A percentile compares a stretch with the other conserved stretches of the same genome.
Conservation (phyloP, 92 coral and sea anemone species). For the Zoanthus gigantus region DNA sequence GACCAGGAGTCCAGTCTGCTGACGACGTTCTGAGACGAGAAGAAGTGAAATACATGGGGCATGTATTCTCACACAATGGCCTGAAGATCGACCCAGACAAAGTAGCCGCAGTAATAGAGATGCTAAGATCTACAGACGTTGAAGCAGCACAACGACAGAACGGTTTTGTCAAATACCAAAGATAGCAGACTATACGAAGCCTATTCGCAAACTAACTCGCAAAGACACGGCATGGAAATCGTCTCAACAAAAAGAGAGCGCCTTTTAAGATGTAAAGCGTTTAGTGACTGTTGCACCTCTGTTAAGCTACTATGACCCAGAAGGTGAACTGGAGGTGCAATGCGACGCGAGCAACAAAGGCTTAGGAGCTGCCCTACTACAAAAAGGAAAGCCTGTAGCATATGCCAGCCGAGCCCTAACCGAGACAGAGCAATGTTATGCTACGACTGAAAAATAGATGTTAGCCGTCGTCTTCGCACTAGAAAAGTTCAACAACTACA, state of each 20-base stretch:
- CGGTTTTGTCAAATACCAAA: background rate
- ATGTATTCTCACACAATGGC: background rate
- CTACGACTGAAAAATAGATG: background rate
- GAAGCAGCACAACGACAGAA: background rate
- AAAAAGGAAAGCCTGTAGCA: background rate
- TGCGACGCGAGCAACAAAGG: background rate
- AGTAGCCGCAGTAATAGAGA: background rate
- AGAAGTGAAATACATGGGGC: background rate
- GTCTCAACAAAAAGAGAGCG: background rate
- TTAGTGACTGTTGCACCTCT: background rate
- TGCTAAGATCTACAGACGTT: background rate
- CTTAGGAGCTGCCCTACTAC: background rate
- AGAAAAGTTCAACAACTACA: background rate
- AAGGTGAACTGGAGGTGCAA: background rate
- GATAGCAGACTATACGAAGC: background rate
- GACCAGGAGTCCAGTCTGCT: constrained; percentile 38
- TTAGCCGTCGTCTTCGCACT: background rate
- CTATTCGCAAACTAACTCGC: background rate
- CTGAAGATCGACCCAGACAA: background rate
- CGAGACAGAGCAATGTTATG: background rate
- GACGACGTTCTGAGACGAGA: constrained; percentile 28
- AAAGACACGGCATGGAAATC: background rate
- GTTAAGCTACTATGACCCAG: background rate
- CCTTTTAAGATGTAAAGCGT: background rate
- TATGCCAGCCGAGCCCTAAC: background rate